A percentile compares a stretch with the other conserved stretches of the same genome.
phyloP scores from a whole-genome alignment of 2,113 vertebrate species.

The Callopanchax toddi region DNA sequence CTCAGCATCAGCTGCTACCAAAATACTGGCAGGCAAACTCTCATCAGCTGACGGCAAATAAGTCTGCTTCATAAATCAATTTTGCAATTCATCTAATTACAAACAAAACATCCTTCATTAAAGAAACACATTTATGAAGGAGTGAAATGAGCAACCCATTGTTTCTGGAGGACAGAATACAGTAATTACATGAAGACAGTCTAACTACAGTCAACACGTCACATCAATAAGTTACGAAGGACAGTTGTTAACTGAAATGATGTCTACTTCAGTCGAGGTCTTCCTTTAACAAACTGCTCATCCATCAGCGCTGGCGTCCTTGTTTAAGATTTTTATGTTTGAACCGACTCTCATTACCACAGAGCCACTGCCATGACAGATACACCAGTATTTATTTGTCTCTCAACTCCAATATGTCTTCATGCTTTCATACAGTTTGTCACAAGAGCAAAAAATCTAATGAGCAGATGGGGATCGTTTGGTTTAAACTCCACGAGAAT shows the following conservation, averaged over 20 bases:
- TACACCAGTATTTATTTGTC: not conserved
- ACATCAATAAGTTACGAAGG: slow-evolving; percentile 17
- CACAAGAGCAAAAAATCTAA: not conserved
- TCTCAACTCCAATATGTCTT: not conserved
- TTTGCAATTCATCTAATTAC: slow-evolving; percentile 31
- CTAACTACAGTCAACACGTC: slow-evolving; percentile 17
- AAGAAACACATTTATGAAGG: slow-evolving; percentile 13
- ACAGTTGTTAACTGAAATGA: slow-evolving; percentile 7
- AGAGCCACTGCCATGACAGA: not conserved
- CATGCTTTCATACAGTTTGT: not conserved
- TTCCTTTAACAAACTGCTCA: not conserved
- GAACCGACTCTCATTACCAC: slow-evolving; percentile 2
- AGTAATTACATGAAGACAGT: not conserved
- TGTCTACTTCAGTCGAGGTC: slow-evolving; percentile 8
- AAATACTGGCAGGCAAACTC: slow-evolving; percentile 39
- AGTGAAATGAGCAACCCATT: not conserved
- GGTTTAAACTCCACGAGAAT: not conserved
- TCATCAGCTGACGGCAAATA: slow-evolving; percentile 34
- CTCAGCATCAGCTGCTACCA: slow-evolving; percentile 26
- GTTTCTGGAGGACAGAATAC: not conserved
- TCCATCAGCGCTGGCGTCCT: slow-evolving; percentile 2
- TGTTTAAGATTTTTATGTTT: not conserved
- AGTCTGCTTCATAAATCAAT: slow-evolving; percentile 17
- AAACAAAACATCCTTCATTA: slow-evolving; percentile 4
- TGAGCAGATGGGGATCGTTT: not conserved